A percentile compares a stretch with the other conserved stretches of the same genome.
phyloP scores from a whole-genome alignment of 2,888 invertebrate genomes.

The Choristoneura rosaceana region DNA sequence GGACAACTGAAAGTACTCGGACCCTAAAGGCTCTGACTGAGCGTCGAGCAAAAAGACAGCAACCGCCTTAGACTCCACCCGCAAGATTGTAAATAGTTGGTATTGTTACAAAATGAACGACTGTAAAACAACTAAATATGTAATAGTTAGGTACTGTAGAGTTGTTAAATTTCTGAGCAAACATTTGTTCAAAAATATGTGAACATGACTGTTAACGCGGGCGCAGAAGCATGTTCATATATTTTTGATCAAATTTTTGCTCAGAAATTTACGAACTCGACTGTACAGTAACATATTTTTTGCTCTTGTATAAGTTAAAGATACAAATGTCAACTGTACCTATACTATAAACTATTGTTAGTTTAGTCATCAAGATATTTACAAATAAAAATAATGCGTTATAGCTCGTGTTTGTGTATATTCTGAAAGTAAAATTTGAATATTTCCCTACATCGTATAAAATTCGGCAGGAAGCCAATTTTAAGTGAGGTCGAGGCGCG shows the following conservation, averaged over 20 bases:
- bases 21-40: background rate
- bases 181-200: too few relatives aligned
- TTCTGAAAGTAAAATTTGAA: slow-evolving; percentile 21
- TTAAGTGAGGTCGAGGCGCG: slow-evolving; percentile 68
- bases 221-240: too few relatives aligned
- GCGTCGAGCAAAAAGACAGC: too few relatives aligned
- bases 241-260: too few relatives aligned
- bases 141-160: background rate
- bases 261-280: too few relatives aligned
- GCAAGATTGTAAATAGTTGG: background rate
- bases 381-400: background rate
- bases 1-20: too few relatives aligned
- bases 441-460: slow-evolving; percentile 43
- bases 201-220: too few relatives aligned
- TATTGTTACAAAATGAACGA: background rate
- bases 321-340: background rate
- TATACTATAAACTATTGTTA: background rate
- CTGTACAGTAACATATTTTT: background rate
- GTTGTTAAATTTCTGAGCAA: too few relatives aligned
- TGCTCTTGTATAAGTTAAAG: background rate
- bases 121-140: background rate
- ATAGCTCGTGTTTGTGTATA: slow-evolving; percentile 10
- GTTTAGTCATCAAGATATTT: slow-evolving; percentile 1
- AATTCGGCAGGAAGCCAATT: slow-evolving; percentile 64
- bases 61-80: background rate